These are phyloP conservation scores for Brachyistius frenatus DNA, from an alignment of 2,113 vertebrate genomes.

Conservation along the genomic window DNA sequence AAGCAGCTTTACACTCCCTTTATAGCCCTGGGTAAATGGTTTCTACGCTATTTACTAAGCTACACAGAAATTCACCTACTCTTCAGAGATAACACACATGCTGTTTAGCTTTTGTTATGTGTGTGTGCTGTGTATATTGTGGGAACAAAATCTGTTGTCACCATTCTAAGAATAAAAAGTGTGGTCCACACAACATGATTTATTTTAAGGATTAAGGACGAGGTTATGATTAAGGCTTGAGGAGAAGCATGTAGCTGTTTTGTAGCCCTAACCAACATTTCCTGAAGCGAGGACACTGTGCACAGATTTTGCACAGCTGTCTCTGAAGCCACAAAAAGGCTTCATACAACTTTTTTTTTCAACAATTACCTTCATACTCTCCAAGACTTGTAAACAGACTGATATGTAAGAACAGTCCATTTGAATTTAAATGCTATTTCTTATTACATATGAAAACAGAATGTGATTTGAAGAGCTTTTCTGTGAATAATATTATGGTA, in stretches of 20 bases:
- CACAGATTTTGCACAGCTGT: background rate
- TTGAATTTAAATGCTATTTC: no score
- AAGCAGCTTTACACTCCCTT: constrained; percentile 71
- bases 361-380: background rate
- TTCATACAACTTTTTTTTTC: background rate
- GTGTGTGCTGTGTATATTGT: background rate
- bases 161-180: background rate
- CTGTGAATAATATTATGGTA: background rate
- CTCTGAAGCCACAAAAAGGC: background rate
- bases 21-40: constrained; percentile 64
- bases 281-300: background rate
- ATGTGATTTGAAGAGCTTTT: background rate
- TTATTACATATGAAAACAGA: no score
- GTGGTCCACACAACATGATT: background rate
- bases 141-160: background rate
- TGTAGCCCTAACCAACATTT: background rate
- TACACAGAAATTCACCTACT: constrained; percentile 33
- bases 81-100: constrained; percentile 31
- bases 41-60: constrained; percentile 38
- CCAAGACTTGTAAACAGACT: background rate
- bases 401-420: no score
- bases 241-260: background rate
- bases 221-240: background rate
- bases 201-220: background rate
- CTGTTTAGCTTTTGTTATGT: background rate